Percentiles rank a stretch among this genome's conserved stretches.
Evolutionary conservation across 2,797 vertebrate genomes (phyloP).

Genomic region (Melanogrammus aeglefinus): DNA sequence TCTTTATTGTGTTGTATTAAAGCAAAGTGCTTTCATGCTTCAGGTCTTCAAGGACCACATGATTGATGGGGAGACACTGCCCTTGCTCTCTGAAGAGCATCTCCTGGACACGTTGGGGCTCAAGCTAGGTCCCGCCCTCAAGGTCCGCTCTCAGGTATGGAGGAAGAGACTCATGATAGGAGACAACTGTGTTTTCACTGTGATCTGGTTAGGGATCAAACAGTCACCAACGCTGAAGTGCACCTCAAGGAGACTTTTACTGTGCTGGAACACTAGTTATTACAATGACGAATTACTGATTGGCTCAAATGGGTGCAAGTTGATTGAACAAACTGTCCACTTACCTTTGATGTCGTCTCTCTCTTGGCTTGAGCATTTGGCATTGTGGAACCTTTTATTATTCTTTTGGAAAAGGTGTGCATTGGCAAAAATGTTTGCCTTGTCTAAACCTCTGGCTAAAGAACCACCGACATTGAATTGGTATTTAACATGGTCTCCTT

Average conservation of each 20-base stretch:
- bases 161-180: conserved; percentile 1
- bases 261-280: background rate
- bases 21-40: conserved; percentile 14
- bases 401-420: too few species aligned
- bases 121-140: conserved; percentile 91
- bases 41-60: conserved; percentile 94
- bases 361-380: background rate
- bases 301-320: background rate
- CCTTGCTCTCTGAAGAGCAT: conserved; percentile 93
- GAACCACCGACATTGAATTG: background rate
- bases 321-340: background rate
- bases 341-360: background rate
- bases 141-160: conserved; percentile 91
- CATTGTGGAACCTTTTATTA: too few species aligned
- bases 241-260: background rate
- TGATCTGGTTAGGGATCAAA: background rate
- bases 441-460: too few species aligned
- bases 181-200: background rate
- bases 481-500: background rate
- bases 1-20: background rate
- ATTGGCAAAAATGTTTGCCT: too few species aligned
- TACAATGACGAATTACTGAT: background rate
- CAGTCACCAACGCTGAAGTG: background rate
- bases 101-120: conserved; percentile 91
- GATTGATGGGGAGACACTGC: conserved; percentile 93